Percentiles rank a stretch among this genome's conserved stretches.
phyloP scores from a whole-genome alignment of 2,888 invertebrate species.

The Bombyx huttoni region DNA sequence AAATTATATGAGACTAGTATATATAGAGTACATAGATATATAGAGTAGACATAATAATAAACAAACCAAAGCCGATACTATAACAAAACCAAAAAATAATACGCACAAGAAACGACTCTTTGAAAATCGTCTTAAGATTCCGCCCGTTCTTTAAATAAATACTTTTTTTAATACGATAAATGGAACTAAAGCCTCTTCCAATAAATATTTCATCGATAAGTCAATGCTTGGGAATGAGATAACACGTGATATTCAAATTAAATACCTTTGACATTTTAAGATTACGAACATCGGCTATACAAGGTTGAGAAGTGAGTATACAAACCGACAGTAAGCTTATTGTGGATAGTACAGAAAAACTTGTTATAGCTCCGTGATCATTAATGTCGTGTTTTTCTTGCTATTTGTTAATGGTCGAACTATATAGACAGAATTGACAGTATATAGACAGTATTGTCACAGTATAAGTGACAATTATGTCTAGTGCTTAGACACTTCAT shows the following conservation, averaged over 20 bases:
- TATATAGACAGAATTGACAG: no score
- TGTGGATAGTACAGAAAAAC: slow-evolving; percentile 19
- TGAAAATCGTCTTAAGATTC: neutral
- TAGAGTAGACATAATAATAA: no score
- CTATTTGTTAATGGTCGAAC: no score
- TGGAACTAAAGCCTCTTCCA: slow-evolving; percentile 10
- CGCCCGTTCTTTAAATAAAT: neutral
- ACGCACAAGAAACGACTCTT: neutral
- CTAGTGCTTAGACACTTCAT: no score
- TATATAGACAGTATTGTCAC: no score
- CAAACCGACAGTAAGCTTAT: slow-evolving; percentile 38
- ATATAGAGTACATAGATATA: no score
- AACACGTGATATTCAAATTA: slow-evolving; percentile 69
- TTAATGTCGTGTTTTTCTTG: neutral
- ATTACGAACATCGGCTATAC: slow-evolving; percentile 64
- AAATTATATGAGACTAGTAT: no score
- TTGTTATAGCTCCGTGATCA: neutral
- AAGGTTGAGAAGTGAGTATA: slow-evolving; percentile 42
- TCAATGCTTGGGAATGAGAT: slow-evolving; percentile 57
- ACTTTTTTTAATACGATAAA: neutral
- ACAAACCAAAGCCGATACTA: no score
- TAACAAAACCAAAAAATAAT: neutral
- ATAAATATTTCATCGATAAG: slow-evolving; percentile 60
- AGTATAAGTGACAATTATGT: no score
- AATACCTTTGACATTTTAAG: slow-evolving; percentile 70